Percentiles rank a stretch among this genome's conserved stretches.
phyloP scores from a whole-genome alignment of 2,797 vertebrate genomes.

The Pseudotriccus pelzelni region DNA sequence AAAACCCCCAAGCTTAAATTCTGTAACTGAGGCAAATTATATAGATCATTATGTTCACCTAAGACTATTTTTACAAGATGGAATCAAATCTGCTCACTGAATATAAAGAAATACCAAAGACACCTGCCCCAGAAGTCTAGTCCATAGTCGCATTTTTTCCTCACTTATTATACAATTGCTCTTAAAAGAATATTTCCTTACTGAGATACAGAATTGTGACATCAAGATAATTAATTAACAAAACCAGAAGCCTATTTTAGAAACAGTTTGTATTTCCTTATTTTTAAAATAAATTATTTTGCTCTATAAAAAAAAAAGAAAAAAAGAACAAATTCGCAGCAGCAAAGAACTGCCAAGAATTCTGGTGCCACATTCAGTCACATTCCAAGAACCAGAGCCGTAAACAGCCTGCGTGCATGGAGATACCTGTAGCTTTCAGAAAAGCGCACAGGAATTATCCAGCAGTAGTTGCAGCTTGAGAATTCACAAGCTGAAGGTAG shows the following conservation, averaged over 20 bases:
- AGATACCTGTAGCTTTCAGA: constrained; percentile 42
- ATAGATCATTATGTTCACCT: not conserved
- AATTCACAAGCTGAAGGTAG: not conserved
- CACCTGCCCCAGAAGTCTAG: not conserved
- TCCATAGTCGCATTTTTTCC: not conserved
- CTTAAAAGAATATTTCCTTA: not conserved
- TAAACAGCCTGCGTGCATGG: not conserved
- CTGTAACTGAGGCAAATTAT: not conserved
- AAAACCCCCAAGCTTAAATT: not conserved
- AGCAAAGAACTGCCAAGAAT: not conserved
- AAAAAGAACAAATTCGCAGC: rapidly evolving
- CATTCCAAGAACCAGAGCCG: rapidly evolving
- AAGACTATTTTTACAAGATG: not conserved
- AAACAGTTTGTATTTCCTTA: not conserved
- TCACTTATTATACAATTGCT: not conserved
- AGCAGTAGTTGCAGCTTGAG: not conserved
- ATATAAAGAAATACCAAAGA: not conserved
- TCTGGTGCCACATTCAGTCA: not conserved
- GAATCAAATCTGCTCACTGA: not conserved
- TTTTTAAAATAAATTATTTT: not conserved
- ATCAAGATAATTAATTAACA: not conserved
- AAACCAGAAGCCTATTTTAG: not conserved
- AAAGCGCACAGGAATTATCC: not conserved
- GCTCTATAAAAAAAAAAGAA: not conserved
- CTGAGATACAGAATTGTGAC: not conserved